phyloP scores from a whole-genome alignment of 2,797 vertebrate genomes.

The Hozukius guyotensis region DNA sequence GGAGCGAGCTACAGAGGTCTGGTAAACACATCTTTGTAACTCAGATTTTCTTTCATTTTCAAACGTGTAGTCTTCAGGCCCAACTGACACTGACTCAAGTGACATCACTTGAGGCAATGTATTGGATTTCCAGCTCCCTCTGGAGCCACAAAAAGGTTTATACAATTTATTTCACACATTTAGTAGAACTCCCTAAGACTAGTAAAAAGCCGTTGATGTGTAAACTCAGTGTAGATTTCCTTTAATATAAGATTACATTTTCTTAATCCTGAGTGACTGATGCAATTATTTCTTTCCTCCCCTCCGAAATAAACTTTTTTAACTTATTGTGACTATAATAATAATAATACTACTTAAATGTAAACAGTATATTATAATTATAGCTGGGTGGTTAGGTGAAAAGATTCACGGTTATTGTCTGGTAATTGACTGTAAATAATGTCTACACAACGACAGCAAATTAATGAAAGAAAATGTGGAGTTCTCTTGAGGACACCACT shows the following conservation, averaged over 20 bases:
- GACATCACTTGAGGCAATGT: background rate
- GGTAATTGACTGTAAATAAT: background rate
- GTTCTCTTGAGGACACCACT: background rate
- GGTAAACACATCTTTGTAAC: background rate
- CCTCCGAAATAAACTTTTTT: background rate
- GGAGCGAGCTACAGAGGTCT: background rate
- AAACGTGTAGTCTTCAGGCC: background rate
- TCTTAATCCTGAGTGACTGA: background rate
- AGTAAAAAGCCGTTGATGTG: background rate
- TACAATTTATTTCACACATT: background rate
- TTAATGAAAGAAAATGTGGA: background rate
- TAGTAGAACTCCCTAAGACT: background rate
- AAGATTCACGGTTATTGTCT: background rate
- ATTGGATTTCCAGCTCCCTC: background rate
- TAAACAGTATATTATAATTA: background rate
- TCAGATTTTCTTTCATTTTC: background rate
- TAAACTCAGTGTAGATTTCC: background rate
- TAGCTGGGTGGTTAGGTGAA: background rate
- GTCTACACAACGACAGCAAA: background rate
- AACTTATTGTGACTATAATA: background rate
- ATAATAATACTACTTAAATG: background rate
- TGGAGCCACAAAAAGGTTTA: background rate
- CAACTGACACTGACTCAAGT: background rate
- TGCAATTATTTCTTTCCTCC: background rate
- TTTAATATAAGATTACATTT: background rate